These are phyloP conservation scores for Oeneis ivallda DNA, from an alignment of 2,888 invertebrate genomes.

Conservation along the genomic window DNA sequence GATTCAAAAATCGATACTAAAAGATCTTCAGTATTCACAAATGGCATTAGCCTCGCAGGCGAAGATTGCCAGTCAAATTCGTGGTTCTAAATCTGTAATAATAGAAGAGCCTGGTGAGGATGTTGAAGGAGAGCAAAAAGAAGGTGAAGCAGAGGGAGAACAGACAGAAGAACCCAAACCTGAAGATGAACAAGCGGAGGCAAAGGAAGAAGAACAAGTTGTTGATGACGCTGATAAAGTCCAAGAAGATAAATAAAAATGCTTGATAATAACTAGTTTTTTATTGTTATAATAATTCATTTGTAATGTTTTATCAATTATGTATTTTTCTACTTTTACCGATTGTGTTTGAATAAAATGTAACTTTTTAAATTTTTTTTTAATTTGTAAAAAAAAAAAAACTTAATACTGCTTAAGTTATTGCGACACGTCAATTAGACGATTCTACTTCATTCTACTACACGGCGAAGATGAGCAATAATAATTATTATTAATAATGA, in stretches of 20 bases:
- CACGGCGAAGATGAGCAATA: too few species aligned
- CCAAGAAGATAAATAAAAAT: conserved; percentile 29
- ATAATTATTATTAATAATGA: too few species aligned
- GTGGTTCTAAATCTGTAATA: conserved; percentile 45
- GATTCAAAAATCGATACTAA: conserved; percentile 68
- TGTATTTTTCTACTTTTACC: conserved; percentile 10
- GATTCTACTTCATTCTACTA: too few species aligned
- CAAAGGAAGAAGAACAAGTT: conserved; percentile 21
- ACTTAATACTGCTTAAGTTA: too few species aligned
- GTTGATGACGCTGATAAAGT: conserved; percentile 34
- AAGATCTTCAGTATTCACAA: conserved; percentile 63
- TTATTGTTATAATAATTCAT: background rate
- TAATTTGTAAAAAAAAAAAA: background rate
- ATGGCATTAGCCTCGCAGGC: conserved; percentile 49
- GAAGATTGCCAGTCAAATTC: conserved; percentile 43
- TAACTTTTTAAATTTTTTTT: background rate
- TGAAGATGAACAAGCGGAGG: conserved; percentile 47
- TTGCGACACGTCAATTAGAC: too few species aligned
- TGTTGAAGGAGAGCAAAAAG: conserved; percentile 47
- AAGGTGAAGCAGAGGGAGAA: conserved; percentile 44
- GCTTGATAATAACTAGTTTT: background rate
- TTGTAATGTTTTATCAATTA: background rate
- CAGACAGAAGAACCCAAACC: conserved; percentile 21
- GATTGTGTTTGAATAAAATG: background rate
- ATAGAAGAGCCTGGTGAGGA: conserved; percentile 49